These are phyloP conservation scores for Oscheius sp. DNA, from an alignment of 2,888 invertebrate species.

Conservation along the genomic window DNA sequence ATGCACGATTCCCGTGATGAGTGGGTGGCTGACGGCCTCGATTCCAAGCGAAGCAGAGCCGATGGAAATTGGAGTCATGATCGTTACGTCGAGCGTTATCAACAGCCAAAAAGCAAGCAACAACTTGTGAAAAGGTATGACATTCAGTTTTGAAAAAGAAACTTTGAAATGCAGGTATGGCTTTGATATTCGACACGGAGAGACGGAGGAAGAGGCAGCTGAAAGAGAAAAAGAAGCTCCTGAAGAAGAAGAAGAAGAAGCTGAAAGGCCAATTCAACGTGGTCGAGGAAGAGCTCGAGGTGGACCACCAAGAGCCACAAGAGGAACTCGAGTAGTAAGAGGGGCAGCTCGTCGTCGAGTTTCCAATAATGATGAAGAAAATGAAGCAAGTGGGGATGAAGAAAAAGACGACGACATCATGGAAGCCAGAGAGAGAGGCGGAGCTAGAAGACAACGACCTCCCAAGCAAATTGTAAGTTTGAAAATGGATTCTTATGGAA, in stretches of 20 bases:
- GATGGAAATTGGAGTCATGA: conserved; percentile 32
- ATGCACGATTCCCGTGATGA: conserved; percentile 33
- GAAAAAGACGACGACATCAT: conserved; percentile 5
- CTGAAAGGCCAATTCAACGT: background rate
- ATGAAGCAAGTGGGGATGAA: conserved; percentile 6
- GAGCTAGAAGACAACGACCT: background rate
- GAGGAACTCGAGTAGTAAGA: background rate
- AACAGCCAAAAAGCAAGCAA: conserved; percentile 23
- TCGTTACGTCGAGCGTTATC: conserved; percentile 22
- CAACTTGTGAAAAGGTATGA: conserved; percentile 14
- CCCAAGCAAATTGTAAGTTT: background rate
- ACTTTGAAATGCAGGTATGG: conserved; percentile 7
- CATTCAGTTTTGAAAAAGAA: background rate
- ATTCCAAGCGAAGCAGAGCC: conserved; percentile 6
- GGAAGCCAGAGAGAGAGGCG: conserved; percentile 6
- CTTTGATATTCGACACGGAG: conserved; percentile 26
- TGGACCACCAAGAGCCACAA: background rate
- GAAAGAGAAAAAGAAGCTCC: background rate
- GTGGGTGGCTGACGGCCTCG: background rate
- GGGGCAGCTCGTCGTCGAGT: background rate
- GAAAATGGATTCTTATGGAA: background rate
- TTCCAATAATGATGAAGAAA: background rate
- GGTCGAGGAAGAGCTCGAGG: conserved; percentile 1
- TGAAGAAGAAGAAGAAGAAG: background rate
- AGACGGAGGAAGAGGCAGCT: conserved; percentile 8